A percentile compares a stretch with the other conserved stretches of the same genome.
Conservation (phyloP, 2,888 invertebrate genomes). For the Scaptomyza cyrtandrae region DNA sequence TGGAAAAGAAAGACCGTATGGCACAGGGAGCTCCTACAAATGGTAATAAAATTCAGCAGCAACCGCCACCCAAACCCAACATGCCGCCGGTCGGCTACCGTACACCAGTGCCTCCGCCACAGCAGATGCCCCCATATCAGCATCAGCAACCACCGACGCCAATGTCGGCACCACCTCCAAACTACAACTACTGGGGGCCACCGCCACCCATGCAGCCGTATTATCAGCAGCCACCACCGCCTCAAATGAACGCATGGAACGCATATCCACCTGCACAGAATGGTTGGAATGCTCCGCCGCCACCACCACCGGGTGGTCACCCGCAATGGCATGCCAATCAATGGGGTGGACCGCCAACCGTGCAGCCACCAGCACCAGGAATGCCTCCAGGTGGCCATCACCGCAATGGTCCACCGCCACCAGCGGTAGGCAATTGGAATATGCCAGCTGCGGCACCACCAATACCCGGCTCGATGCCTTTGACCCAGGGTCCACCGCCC, state of each 20-base stretch:
- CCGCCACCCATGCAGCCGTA: slow-evolving; percentile 74
- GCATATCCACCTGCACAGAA: slow-evolving; percentile 76
- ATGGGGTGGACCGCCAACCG: slow-evolving; percentile 73
- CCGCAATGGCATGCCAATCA: slow-evolving; percentile 74
- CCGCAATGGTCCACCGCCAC: slow-evolving; percentile 68
- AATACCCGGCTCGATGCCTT: slow-evolving; percentile 61
- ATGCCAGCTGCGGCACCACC: slow-evolving; percentile 60
- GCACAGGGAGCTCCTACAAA: slow-evolving; percentile 41
- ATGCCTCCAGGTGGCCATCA: slow-evolving; percentile 55
- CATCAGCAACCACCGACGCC: slow-evolving; percentile 72
- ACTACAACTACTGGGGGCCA: slow-evolving; percentile 82
- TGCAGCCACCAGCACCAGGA: slow-evolving; percentile 64
- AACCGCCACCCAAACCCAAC: slow-evolving; percentile 68
- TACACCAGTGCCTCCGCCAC: slow-evolving; percentile 68
- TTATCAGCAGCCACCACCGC: slow-evolving; percentile 84
- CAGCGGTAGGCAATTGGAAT: slow-evolving; percentile 66
- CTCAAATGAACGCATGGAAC: slow-evolving; percentile 79
- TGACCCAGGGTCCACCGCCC: slow-evolving; percentile 61
- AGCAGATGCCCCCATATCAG: slow-evolving; percentile 69
- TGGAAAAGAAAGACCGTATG: slow-evolving; percentile 86
- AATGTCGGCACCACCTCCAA: slow-evolving; percentile 77
- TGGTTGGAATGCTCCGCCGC: slow-evolving; percentile 79
- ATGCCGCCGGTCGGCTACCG: slow-evolving; percentile 62
- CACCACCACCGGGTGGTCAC: slow-evolving; percentile 70
- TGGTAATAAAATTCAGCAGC: slow-evolving; percentile 53